Evolutionary conservation across 1,140 invertebrate species (phyloP).

Genomic region (Drosophila simulans): DNA sequence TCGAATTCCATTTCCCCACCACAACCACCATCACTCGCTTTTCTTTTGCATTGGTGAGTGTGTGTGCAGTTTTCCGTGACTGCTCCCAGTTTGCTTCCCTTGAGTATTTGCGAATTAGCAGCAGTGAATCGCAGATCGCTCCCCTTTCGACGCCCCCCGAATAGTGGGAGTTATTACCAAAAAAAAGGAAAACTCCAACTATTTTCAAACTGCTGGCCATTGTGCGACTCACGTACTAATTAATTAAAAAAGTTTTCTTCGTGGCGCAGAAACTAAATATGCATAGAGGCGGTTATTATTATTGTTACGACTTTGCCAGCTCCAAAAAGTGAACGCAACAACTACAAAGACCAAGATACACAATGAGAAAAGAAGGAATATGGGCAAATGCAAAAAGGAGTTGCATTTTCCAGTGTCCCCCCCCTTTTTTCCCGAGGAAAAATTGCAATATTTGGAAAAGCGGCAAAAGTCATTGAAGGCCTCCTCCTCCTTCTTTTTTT

Average conservation of each 20-base stretch:
- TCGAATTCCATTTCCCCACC: not conserved
- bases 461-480: constrained; percentile 32
- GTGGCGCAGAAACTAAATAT: constrained; percentile 64
- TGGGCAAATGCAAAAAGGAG: constrained; percentile 4
- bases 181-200: constrained; percentile 9
- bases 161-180: not conserved
- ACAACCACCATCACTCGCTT: not conserved
- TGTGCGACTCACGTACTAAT: constrained; percentile 62
- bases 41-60: not conserved
- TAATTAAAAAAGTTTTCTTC: constrained; percentile 78
- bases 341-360: constrained; percentile 16
- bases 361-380: not conserved
- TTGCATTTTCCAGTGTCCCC: constrained; percentile 23
- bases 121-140: constrained; percentile 16
- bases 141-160: not conserved
- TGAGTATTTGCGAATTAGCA: constrained; percentile 21
- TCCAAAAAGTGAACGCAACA: constrained; percentile 1
- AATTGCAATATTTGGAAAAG: constrained; percentile 36
- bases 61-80: constrained; percentile 2
- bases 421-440: not conserved
- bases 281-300: constrained; percentile 58
- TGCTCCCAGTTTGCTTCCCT: not conserved
- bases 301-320: constrained; percentile 25
- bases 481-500: constrained; percentile 2
- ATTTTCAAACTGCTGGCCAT: constrained; percentile 30